Evolutionary conservation across 2,888 invertebrate species (phyloP).

Genomic region (Temnothorax ravouxi): DNA sequence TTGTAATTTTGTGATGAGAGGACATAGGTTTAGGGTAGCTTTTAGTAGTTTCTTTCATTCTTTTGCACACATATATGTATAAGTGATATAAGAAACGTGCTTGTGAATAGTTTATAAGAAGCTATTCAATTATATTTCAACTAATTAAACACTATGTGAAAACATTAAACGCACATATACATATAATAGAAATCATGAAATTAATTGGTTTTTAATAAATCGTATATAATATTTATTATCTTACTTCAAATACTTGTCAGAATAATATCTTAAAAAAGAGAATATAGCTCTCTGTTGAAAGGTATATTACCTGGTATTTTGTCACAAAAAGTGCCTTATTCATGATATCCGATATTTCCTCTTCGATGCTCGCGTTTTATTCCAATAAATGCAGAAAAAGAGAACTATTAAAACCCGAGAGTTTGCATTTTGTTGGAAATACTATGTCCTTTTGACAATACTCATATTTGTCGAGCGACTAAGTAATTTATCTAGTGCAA

Average conservation of each 20-base stretch:
- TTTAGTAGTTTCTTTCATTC: conserved; percentile 11
- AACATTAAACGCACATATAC: not conserved
- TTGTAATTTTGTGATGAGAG: conserved; percentile 1
- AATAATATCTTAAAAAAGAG: not conserved
- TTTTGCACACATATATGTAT: not conserved
- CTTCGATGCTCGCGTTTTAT: conserved; percentile 1
- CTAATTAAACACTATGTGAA: not conserved
- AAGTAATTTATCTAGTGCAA: conserved; percentile 28
- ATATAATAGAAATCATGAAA: conserved; percentile 4
- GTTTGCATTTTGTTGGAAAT: conserved; percentile 27
- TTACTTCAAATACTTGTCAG: conserved; percentile 13
- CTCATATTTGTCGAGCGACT: conserved; percentile 17
- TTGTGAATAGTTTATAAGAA: not conserved
- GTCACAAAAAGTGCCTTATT: conserved; percentile 36
- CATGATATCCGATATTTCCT: conserved; percentile 46
- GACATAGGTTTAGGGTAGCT: conserved; percentile 8
- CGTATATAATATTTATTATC: conserved; percentile 10
- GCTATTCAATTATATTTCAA: not conserved
- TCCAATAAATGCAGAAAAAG: conserved; percentile 31
- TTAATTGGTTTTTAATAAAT: not conserved
- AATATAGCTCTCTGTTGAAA: not conserved
- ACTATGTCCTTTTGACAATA: conserved; percentile 22
- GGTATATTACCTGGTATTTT: conserved; percentile 36
- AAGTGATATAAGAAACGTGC: not conserved
- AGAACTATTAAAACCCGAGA: conserved; percentile 38